These are phyloP conservation scores for Galago senegalensis DNA, from an alignment of 2,797 vertebrate genomes.

Conservation along the genomic window DNA sequence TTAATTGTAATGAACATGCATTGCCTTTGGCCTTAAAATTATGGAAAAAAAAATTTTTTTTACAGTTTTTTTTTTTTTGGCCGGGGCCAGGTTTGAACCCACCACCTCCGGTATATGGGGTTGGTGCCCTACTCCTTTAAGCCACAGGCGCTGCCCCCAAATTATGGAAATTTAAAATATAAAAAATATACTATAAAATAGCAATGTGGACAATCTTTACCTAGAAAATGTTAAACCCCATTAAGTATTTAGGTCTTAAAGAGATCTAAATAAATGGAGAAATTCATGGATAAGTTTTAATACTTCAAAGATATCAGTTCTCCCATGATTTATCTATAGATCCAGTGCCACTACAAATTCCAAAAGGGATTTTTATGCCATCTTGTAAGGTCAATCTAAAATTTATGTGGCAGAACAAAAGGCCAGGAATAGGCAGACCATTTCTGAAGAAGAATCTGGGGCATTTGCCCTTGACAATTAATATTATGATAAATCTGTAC, in stretches of 20 bases:
- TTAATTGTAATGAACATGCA: not conserved
- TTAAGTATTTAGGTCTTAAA: not conserved
- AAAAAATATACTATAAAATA: not conserved
- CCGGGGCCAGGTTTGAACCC: too few species aligned
- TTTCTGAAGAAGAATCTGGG: not conserved
- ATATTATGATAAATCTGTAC: not conserved
- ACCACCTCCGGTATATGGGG: too few species aligned
- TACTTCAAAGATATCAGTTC: constrained; percentile 27
- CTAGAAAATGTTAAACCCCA: not conserved
- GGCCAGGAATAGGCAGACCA: not conserved
- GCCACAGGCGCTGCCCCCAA: not conserved
- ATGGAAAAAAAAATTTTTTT: not conserved
- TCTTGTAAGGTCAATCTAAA: not conserved
- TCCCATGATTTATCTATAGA: not conserved
- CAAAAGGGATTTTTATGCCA: not conserved
- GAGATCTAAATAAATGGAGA: constrained; percentile 7
- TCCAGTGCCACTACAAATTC: not conserved
- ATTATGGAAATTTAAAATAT: not conserved
- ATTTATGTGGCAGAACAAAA: not conserved
- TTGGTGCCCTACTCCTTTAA: too few species aligned
- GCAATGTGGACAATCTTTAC: not conserved
- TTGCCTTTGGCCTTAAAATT: not conserved
- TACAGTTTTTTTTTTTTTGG: too few species aligned
- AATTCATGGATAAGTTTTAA: not conserved
- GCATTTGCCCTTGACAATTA: not conserved